Base-by-base conservation (phyloP, 2,888 invertebrate species). In the Cheilosia soror region DNA sequence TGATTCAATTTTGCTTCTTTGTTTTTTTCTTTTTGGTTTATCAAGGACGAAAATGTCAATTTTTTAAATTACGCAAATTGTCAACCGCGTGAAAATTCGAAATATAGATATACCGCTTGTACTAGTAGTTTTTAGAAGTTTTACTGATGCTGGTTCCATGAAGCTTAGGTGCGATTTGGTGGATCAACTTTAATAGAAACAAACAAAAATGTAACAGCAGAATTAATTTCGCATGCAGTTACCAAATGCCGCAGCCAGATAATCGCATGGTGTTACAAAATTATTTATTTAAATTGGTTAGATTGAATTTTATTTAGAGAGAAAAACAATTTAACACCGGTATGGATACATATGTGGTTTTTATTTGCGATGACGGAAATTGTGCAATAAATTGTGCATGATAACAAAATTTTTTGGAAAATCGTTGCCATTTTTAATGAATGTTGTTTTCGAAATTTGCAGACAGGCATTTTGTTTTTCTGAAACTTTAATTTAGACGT, bases 241-340 rank as follows among this genome's bases (percentile, higher is more conserved):
- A 47, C 4, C 25, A 13, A 51, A 51, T 11, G 11, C 11, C 9
- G 11, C 11, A 27, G 4, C 5, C 2, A 51, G 51, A 5, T 51
- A 51, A 51, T 51, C 51, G 13, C 27, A 13, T 51, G 11, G 27
- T 33, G 58, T 58, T 71, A 49, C 47, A 58, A 33, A 49, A 42
- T 60, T 51, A 73, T 79, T 79, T 58, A 72, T 71, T 72, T 53
- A 73, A 63, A 60, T 66, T 66, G 33, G 65, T 63, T 65, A 40
- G 72, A 72, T 58, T 69, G 37, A 71, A 71, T 63, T 78, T 37
- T 15, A 25, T 66, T 58, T 37, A 55, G 25, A 27, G 47, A 27
- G 15, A 9, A 2, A 31, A 20, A 13, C 11, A 25, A 7, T 25
- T 44, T 9, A 42, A 42, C 25, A 4, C 29, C 29, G 29, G 3